A percentile compares a stretch with the other conserved stretches of the same genome.
Conservation (phyloP, 2,888 invertebrate genomes). For the Melieria crassipennis region DNA sequence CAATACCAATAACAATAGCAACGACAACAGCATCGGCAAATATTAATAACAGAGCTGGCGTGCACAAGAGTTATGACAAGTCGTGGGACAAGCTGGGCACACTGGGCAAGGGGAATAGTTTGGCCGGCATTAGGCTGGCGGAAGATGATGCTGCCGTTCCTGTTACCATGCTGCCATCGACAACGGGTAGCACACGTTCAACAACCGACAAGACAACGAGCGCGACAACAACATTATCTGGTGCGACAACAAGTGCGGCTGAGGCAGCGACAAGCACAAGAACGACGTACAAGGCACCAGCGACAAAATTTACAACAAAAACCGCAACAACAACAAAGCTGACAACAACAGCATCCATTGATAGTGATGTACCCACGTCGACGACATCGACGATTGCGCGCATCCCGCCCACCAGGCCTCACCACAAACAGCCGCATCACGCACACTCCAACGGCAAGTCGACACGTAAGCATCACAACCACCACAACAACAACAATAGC, state of each 20-base stretch:
- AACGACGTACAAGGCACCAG: conserved; percentile 22
- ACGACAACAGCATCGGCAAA: neutral
- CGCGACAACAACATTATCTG: conserved; percentile 4
- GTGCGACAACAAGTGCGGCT: neutral
- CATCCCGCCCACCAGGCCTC: conserved; percentile 24
- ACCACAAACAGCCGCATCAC: conserved; percentile 30
- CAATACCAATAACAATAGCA: conserved; percentile 29
- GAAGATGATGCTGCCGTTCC: conserved; percentile 20
- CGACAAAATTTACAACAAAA: conserved; percentile 30
- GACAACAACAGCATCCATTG: conserved; percentile 20
- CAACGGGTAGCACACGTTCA: conserved; percentile 19
- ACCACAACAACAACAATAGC: conserved; percentile 36
- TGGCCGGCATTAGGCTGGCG: conserved; percentile 9
- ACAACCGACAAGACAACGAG: conserved; percentile 24
- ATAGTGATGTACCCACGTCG: conserved; percentile 15
- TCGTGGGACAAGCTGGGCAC: conserved; percentile 52
- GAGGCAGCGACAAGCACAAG: conserved; percentile 32
- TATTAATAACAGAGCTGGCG: neutral
- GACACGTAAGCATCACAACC: conserved; percentile 45
- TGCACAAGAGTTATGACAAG: conserved; percentile 43
- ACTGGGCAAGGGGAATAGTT: conserved; percentile 45
- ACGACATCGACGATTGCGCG: conserved; percentile 12
- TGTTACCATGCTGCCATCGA: conserved; percentile 26
- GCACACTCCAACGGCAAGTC: conserved; percentile 42
- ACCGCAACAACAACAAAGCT: conserved; percentile 31